These are phyloP conservation scores for Coregonus ussuriensis DNA, from an alignment of 2,797 vertebrate genomes.

Conservation along the genomic window DNA sequence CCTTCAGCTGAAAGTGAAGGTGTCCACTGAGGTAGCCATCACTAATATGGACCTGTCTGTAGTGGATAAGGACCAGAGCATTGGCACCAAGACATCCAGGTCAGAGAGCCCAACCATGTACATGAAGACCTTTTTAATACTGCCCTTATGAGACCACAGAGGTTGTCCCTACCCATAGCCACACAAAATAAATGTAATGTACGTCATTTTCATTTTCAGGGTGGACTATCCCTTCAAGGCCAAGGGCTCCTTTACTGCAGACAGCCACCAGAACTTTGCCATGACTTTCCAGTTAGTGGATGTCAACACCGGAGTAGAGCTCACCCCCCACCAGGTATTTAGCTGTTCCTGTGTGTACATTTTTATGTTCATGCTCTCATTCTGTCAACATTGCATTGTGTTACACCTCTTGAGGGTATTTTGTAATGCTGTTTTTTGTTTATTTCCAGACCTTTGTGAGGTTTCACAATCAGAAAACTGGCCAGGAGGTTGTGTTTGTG, in stretches of 20 bases:
- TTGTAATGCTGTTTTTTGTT: background rate
- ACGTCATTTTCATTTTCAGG: constrained; percentile 63
- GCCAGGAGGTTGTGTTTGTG: constrained; percentile 97
- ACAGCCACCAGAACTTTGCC: constrained; percentile 98
- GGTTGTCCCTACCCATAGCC: background rate
- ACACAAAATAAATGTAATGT: background rate
- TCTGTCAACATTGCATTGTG: background rate
- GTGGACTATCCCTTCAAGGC: constrained; percentile 92
- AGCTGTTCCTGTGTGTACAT: background rate
- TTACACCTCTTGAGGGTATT: background rate
- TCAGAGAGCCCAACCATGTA: constrained; percentile 47
- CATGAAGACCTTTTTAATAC: background rate
- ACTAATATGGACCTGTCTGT: constrained; percentile 94
- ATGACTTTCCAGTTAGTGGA: constrained; percentile 95
- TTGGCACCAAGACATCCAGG: constrained; percentile 94
- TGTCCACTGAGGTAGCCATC: constrained; percentile 95
- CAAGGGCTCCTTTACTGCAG: constrained; percentile 88
- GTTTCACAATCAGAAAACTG: constrained; percentile 95
- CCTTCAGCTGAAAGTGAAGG: constrained; percentile 91
- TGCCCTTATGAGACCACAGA: background rate
- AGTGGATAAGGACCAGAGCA: constrained; percentile 98
- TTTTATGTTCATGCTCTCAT: background rate
- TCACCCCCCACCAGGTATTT: constrained; percentile 93
- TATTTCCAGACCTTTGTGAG: constrained; percentile 90
- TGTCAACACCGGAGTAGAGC: constrained; percentile 89